These are phyloP conservation scores for Synodontis membranacea DNA, from an alignment of 2,113 vertebrate genomes.

Conservation along the genomic window DNA sequence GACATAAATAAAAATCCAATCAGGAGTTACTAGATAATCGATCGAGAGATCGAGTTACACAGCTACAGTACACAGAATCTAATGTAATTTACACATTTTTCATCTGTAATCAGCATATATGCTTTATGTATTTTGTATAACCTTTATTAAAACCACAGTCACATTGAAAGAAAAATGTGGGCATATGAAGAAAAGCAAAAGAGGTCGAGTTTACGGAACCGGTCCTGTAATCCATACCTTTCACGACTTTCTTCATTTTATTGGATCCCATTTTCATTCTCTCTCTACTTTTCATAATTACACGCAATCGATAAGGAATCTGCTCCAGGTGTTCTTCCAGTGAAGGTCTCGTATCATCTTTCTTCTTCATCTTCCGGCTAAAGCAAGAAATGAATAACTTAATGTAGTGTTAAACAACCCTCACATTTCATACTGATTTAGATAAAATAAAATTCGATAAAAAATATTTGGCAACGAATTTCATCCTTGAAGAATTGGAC, in stretches of 20 bases:
- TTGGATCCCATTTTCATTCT: conserved; percentile 68
- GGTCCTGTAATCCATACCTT: conserved; percentile 40
- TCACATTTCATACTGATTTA: background rate
- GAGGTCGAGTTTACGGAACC: background rate
- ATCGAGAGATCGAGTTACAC: too few species aligned
- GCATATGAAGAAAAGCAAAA: background rate
- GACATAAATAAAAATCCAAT: too few species aligned
- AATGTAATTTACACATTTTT: too few species aligned
- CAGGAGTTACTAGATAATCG: too few species aligned
- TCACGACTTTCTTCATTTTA: conserved; percentile 58
- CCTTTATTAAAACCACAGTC: too few species aligned
- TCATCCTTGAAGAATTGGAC: background rate
- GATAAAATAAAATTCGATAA: background rate
- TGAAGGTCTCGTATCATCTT: conserved; percentile 68
- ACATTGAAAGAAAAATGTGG: too few species aligned
- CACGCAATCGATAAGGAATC: conserved; percentile 87
- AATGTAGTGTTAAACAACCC: background rate
- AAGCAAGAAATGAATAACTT: background rate
- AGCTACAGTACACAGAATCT: too few species aligned
- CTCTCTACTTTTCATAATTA: conserved; percentile 85
- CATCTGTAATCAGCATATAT: too few species aligned
- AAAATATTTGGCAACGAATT: background rate
- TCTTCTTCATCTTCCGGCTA: conserved; percentile 62
- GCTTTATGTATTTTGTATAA: too few species aligned
- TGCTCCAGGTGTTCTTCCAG: conserved; percentile 77